Evolutionary conservation across 2,113 vertebrate species (phyloP).

Genomic region (Archilochus colubris): DNA sequence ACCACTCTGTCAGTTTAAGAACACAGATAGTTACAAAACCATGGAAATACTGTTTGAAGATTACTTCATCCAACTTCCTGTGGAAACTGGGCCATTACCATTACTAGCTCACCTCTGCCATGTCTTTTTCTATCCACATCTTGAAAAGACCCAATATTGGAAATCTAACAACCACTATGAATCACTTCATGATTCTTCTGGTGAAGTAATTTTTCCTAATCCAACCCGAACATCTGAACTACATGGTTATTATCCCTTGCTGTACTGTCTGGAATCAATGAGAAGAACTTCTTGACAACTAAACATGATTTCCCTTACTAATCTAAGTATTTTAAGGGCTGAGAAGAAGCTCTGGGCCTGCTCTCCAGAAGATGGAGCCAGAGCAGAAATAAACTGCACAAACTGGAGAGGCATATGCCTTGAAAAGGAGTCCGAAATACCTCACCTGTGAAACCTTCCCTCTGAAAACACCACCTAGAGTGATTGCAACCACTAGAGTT

Average conservation of each 20-base stretch:
- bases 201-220: not conserved
- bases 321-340: not conserved
- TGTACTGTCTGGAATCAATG: not conserved
- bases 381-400: not conserved
- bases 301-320: not conserved
- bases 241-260: not conserved
- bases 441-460: not conserved
- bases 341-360: not conserved
- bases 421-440: not conserved
- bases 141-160: not conserved
- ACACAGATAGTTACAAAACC: not conserved
- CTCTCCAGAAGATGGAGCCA: not conserved
- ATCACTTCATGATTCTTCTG: not conserved
- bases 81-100: not conserved
- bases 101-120: not conserved
- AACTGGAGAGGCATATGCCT: not conserved
- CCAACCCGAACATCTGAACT: not conserved
- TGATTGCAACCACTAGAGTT: not conserved
- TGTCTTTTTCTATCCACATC: rapidly evolving
- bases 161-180: not conserved
- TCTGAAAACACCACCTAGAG: not conserved
- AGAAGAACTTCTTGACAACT: not conserved
- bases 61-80: not conserved
- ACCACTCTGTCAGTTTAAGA: not conserved
- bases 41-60: not conserved